Evolutionary conservation across 2,797 vertebrate genomes (phyloP).

Genomic region (Artibeus jamaicensis): DNA sequence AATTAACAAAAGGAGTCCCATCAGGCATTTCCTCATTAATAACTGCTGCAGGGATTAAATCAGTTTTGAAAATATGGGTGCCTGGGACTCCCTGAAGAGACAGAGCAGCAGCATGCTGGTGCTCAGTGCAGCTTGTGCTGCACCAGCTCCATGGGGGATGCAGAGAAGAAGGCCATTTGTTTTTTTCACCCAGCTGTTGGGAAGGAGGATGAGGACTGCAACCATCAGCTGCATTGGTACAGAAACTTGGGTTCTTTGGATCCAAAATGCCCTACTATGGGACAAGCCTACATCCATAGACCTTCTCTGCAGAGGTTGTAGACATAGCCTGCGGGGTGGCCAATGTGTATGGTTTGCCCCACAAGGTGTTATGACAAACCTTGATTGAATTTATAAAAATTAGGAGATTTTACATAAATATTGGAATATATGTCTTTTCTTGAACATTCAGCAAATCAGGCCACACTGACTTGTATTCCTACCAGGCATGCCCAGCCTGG

Average conservation of each 20-base stretch:
- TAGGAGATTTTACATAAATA: neutral
- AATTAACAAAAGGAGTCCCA: neutral
- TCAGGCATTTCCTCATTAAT: neutral
- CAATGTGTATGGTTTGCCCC: neutral
- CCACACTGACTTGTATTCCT: neutral
- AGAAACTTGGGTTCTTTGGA: neutral
- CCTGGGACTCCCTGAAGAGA: neutral
- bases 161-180: neutral
- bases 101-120: accelerated
- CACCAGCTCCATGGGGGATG: neutral
- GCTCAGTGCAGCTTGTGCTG: neutral
- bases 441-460: neutral
- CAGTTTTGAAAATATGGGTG: neutral
- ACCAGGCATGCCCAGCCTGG: neutral
- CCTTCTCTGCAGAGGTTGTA: neutral
- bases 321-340: neutral
- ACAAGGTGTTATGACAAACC: neutral
- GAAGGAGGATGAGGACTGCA: neutral
- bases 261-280: too few relatives aligned
- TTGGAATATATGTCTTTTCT: neutral
- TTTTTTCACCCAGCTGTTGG: neutral
- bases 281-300: neutral
- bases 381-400: neutral
- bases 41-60: neutral
- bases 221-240: neutral